Percentiles rank a stretch among this genome's conserved stretches.
Conservation (phyloP, 2,113 vertebrate genomes). For the Meleagris gallopavo region DNA sequence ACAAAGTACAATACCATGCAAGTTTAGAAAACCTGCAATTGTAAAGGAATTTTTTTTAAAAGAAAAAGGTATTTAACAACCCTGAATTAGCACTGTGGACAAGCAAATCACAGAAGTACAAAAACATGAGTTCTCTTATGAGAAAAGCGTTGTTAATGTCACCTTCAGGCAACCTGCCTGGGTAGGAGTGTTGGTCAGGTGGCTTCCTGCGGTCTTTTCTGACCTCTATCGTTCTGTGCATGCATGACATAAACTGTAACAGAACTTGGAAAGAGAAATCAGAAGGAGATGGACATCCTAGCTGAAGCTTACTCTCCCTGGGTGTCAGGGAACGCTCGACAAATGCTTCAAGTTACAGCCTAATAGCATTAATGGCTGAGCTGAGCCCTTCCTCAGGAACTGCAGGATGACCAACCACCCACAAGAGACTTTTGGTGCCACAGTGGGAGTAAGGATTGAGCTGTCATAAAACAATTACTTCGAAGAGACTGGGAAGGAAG, state of each 20-base stretch:
- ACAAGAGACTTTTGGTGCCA: fast-evolving
- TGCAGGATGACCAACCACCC: too few species aligned
- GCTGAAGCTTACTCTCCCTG: background rate
- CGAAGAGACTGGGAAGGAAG: background rate
- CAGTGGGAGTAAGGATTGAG: fast-evolving
- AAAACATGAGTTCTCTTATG: background rate
- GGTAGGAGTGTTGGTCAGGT: background rate
- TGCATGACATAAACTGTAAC: background rate
- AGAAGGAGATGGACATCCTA: background rate
- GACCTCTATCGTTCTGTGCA: background rate
- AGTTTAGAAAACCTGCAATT: conserved; percentile 9
- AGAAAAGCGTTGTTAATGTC: background rate
- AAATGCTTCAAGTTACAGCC: fast-evolving
- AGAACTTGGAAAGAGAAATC: background rate
- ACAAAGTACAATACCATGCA: background rate
- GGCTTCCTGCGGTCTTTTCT: background rate
- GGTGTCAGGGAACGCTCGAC: fast-evolving
- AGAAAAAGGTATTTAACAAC: too few species aligned
- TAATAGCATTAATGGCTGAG: fast-evolving
- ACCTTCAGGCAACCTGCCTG: background rate
- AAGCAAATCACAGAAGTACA: background rate
- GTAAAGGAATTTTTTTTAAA: background rate
- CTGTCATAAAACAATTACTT: background rate
- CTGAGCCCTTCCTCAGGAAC: fast-evolving
- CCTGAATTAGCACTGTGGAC: background rate